Conservation (phyloP, 2,797 vertebrate genomes). For the Danio tinwini region DNA sequence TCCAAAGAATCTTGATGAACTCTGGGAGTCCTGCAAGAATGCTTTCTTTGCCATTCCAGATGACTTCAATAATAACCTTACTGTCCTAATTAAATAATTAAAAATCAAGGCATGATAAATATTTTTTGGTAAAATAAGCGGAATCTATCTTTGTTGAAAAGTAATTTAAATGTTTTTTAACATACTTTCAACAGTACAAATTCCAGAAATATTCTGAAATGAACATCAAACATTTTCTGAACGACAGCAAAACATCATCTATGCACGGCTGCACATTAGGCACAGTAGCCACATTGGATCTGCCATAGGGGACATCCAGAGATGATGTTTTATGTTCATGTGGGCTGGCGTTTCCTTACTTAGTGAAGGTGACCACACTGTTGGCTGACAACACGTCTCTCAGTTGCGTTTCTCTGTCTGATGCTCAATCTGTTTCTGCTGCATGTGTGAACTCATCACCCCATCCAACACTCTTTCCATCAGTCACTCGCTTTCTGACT, state of each 20-base stretch:
- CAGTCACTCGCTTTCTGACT: constrained; percentile 27
- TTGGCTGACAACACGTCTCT: constrained; percentile 38
- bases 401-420: constrained; percentile 37
- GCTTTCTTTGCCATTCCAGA: no score
- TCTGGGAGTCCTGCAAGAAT: no score
- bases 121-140: no score
- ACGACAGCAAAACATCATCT: constrained; percentile 3
- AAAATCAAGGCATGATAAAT: no score
- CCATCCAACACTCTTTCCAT: constrained; percentile 39
- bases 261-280: background rate
- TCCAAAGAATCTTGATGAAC: no score
- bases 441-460: constrained; percentile 47
- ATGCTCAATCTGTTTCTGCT: constrained; percentile 53
- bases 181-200: background rate
- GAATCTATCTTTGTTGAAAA: no score
- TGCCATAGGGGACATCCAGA: constrained; percentile 6
- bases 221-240: background rate
- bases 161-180: background rate
- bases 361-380: constrained; percentile 44
- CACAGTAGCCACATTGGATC: background rate
- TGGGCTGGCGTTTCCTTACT: constrained; percentile 5
- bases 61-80: no score
- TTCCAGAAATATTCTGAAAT: background rate
- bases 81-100: no score
- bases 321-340: constrained; percentile 1